These are phyloP conservation scores for Plectropomus leopardus DNA, from an alignment of 2,113 vertebrate genomes.

Conservation along the genomic window DNA sequence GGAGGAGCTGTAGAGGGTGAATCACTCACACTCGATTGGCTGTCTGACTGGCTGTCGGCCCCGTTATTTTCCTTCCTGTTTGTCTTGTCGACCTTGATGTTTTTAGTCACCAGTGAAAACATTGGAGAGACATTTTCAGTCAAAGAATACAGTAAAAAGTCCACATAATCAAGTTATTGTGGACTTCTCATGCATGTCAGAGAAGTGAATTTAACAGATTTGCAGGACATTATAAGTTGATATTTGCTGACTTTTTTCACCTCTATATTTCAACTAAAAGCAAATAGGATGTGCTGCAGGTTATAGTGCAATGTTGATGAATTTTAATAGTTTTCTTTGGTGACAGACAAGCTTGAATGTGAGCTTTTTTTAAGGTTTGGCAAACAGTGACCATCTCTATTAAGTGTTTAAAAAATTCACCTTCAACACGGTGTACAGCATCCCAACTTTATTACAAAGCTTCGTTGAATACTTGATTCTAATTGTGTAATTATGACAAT, in stretches of 20 bases:
- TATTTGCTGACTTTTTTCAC: neutral
- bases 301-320: neutral
- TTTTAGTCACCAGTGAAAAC: conserved; percentile 47
- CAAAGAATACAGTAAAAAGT: neutral
- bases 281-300: neutral
- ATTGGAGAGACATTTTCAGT: neutral
- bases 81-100: conserved; percentile 77
- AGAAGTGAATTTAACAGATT: neutral
- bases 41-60: conserved; percentile 80
- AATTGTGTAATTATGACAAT: too few relatives aligned
- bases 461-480: too few relatives aligned
- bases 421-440: neutral
- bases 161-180: neutral
- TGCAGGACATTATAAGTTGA: too few relatives aligned
- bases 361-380: neutral
- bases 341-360: neutral
- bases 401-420: neutral
- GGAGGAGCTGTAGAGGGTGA: conserved; percentile 77
- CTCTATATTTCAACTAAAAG: neutral
- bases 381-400: neutral
- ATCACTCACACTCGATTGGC: conserved; percentile 80
- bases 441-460: neutral
- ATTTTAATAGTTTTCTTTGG: neutral
- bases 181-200: neutral
- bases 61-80: conserved; percentile 81